phyloP scores from a whole-genome alignment of 64 coral and sea anemone species.

The Pachyseris speciosa region DNA sequence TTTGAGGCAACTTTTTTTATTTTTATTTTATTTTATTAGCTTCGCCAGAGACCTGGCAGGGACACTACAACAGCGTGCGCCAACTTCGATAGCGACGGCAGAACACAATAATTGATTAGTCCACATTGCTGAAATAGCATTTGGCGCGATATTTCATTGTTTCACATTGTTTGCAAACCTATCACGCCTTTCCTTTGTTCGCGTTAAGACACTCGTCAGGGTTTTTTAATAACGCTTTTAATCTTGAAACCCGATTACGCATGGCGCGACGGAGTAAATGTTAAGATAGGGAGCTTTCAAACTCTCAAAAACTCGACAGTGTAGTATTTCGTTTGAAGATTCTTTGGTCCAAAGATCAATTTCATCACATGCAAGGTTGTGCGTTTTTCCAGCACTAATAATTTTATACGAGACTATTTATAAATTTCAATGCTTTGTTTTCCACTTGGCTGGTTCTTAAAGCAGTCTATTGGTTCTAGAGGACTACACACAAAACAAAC shows the following conservation, averaged over 20 bases:
- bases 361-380: not conserved
- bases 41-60: too few species aligned
- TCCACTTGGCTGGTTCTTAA: slow-evolving; percentile 11
- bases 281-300: not conserved
- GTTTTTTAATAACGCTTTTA: slow-evolving; percentile 12
- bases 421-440: not conserved
- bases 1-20: too few species aligned
- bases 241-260: not conserved
- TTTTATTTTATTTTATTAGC: too few species aligned
- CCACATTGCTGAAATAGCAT: not conserved
- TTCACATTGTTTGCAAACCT: slow-evolving; percentile 8
- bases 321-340: not conserved
- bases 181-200: slow-evolving; percentile 24
- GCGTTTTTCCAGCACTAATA: not conserved
- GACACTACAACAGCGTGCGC: too few species aligned
- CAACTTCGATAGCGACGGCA: not conserved
- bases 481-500: not conserved
- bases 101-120: not conserved
- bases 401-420: not conserved
- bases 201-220: not conserved
- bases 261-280: not conserved
- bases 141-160: slow-evolving; percentile 19
- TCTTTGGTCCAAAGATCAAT: not conserved
- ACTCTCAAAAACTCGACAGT: not conserved
- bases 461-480: not conserved